A percentile compares a stretch with the other conserved stretches of the same genome.
Conservation (phyloP, 2,888 invertebrate genomes). For the Cetonia aurata region DNA sequence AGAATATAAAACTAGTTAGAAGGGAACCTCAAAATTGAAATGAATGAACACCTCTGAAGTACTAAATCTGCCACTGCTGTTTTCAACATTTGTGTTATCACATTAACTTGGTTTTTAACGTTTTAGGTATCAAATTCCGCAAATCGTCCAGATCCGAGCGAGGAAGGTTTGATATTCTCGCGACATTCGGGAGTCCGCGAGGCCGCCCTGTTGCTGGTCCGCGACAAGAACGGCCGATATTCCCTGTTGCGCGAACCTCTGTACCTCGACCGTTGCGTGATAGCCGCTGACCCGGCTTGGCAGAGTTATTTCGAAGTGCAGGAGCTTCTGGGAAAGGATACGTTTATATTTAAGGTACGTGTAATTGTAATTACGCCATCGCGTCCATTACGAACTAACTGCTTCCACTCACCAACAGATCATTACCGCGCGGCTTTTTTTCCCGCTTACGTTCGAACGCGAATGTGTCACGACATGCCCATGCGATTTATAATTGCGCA, state of each 20-base stretch:
- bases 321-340: conserved; percentile 92
- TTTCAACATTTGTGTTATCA: no score
- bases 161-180: conserved; percentile 69
- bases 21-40: no score
- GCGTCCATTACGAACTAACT: conserved; percentile 22
- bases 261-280: conserved; percentile 91
- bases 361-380: conserved; percentile 12
- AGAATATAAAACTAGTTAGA: no score
- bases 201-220: conserved; percentile 87
- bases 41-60: no score
- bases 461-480: conserved; percentile 24
- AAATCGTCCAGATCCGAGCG: conserved; percentile 47
- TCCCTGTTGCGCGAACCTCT: conserved; percentile 90
- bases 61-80: no score
- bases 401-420: conserved; percentile 31
- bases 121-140: conserved; percentile 40
- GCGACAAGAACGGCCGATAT: conserved; percentile 91
- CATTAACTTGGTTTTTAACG: no score
- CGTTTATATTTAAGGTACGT: conserved; percentile 92
- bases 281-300: conserved; percentile 90
- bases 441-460: conserved; percentile 1
- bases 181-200: conserved; percentile 84
- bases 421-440: conserved; percentile 13
- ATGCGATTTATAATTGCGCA: conserved; percentile 31
- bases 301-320: conserved; percentile 97